Evolutionary conservation across 1,140 invertebrate species (phyloP).

Genomic region (Matsumurasca onukii): DNA sequence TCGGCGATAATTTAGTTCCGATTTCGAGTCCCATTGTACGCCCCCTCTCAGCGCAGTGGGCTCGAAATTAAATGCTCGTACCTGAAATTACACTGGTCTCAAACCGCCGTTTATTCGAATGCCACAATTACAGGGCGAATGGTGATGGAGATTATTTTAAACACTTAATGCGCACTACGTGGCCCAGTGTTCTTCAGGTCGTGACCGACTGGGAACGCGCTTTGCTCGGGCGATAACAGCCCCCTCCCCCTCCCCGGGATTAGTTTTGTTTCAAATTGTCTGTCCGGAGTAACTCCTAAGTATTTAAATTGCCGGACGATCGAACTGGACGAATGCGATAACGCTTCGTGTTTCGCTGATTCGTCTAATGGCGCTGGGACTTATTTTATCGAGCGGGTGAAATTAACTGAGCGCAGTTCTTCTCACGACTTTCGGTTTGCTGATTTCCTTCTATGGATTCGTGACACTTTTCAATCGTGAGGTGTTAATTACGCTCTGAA

Average conservation of each 20-base stretch:
- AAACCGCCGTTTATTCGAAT: slow-evolving; percentile 11
- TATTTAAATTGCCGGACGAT: neutral
- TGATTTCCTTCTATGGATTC: too few relatives aligned
- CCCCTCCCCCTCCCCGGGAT: neutral
- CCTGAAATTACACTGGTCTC: slow-evolving; percentile 5
- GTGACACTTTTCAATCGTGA: too few relatives aligned
- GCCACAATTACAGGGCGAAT: slow-evolving; percentile 18
- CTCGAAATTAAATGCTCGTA: slow-evolving; percentile 17
- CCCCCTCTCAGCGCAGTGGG: neutral
- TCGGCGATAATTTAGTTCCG: slow-evolving; percentile 16
- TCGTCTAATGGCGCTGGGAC: too few relatives aligned
- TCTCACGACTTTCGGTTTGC: too few relatives aligned
- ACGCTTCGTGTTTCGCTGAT: too few relatives aligned
- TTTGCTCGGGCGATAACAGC: slow-evolving; percentile 14
- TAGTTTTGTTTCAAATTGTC: slow-evolving; percentile 24
- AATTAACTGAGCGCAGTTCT: too few relatives aligned
- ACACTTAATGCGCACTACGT: slow-evolving; percentile 22
- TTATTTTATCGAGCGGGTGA: too few relatives aligned
- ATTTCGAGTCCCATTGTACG: slow-evolving; percentile 21
- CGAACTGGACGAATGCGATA: too few relatives aligned
- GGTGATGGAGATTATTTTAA: slow-evolving; percentile 26
- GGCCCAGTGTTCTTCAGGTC: slow-evolving; percentile 5
- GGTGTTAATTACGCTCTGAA: too few relatives aligned
- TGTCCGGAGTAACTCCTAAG: too few relatives aligned
- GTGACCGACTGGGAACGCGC: neutral